These are phyloP conservation scores for Drosophila nigromelanica DNA, from an alignment of 1,140 invertebrate genomes.

Conservation along the genomic window DNA sequence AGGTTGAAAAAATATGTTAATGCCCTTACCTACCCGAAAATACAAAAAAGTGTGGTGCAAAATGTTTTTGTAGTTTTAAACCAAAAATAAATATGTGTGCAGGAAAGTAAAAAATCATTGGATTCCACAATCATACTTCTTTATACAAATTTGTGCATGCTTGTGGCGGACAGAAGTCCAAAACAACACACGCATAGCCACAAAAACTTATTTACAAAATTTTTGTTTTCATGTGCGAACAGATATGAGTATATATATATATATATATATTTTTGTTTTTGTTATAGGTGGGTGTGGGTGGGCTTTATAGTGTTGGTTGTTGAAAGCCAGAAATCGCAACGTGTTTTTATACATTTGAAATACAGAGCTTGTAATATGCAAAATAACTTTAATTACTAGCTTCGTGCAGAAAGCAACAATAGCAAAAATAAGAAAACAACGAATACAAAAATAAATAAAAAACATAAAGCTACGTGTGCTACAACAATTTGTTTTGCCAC, in stretches of 20 bases:
- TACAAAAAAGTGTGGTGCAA: not conserved
- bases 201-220: constrained; percentile 16
- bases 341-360: constrained; percentile 43
- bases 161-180: constrained; percentile 13
- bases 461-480: constrained; percentile 6
- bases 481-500: constrained; percentile 10
- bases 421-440: constrained; percentile 22
- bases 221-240: not conserved
- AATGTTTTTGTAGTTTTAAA: not conserved
- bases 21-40: not conserved
- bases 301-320: not conserved
- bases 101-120: constrained; percentile 1
- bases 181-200: not conserved
- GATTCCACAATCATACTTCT: constrained; percentile 4
- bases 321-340: constrained; percentile 44
- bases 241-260: not conserved
- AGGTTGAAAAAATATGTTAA: constrained; percentile 2
- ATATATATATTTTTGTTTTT: not conserved
- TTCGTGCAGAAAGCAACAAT: constrained; percentile 26
- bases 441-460: not conserved
- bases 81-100: constrained; percentile 10
- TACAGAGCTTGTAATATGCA: constrained; percentile 53
- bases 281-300: constrained; percentile 1
- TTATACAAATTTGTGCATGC: constrained; percentile 9
- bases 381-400: constrained; percentile 73